These are phyloP conservation scores for Bacillus rossius DNA, from an alignment of 1,140 invertebrate species.

Conservation along the genomic window DNA sequence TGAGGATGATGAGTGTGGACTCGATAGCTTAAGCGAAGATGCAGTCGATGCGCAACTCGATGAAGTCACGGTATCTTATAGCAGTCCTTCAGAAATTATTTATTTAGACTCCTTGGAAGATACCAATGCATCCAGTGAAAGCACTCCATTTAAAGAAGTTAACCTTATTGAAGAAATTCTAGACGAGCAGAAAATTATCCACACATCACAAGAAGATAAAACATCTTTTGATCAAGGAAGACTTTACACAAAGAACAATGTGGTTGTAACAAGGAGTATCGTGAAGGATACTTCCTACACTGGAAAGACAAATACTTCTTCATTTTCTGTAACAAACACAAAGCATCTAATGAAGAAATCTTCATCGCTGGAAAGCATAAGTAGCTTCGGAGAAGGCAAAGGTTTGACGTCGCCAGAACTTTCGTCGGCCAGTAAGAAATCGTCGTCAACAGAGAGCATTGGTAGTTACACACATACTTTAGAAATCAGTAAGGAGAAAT, in stretches of 20 bases:
- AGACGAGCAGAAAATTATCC: no score
- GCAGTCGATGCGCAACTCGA: no score
- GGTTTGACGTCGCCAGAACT: not conserved
- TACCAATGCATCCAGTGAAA: no score
- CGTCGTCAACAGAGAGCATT: constrained; percentile 17
- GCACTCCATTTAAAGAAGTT: no score
- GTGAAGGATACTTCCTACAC: not conserved
- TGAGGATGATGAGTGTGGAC: not conserved
- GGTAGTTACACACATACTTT: not conserved
- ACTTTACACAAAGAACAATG: not conserved
- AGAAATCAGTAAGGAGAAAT: no score
- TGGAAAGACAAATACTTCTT: not conserved
- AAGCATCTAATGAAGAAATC: constrained; percentile 35
- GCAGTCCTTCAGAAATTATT: no score
- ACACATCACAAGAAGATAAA: no score
- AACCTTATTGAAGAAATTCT: no score
- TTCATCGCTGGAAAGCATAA: constrained; percentile 51
- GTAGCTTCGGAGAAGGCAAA: constrained; percentile 46
- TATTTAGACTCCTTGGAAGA: no score
- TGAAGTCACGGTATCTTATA: no score
- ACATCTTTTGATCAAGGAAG: not conserved
- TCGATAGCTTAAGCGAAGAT: no score
- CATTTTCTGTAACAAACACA: not conserved
- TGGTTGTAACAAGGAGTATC: constrained; percentile 2
- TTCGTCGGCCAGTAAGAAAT: constrained; percentile 1